Evolutionary conservation across 2,797 vertebrate genomes (phyloP).

Genomic region (Mergus octosetaceus): DNA sequence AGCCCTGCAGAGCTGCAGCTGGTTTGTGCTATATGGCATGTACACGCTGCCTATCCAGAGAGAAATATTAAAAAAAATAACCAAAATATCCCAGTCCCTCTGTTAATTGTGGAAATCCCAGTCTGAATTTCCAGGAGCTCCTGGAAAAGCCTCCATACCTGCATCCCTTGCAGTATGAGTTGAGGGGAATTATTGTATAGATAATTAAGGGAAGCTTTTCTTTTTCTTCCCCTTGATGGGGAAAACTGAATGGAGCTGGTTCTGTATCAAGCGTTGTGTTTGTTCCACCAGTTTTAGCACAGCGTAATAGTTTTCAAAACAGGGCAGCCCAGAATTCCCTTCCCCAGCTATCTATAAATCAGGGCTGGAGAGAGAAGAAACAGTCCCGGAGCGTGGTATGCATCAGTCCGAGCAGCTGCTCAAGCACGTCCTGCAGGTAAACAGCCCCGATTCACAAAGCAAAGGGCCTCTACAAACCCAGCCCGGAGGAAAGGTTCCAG

Average conservation of each 20-base stretch:
- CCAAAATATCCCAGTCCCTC: not conserved
- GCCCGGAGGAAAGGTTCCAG: not conserved
- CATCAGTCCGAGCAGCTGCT: not conserved
- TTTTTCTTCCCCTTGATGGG: not conserved
- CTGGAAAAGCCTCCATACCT: not conserved
- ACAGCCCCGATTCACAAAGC: not conserved
- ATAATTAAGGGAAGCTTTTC: not conserved
- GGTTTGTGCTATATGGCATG: not conserved
- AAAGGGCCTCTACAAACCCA: not conserved
- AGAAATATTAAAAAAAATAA: not conserved
- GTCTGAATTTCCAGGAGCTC: not conserved
- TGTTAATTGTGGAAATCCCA: not conserved
- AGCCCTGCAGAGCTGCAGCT: not conserved
- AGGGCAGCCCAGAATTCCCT: slow-evolving; percentile 30
- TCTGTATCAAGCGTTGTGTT: not conserved
- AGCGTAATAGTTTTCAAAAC: slow-evolving; percentile 2
- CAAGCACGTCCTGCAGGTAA: not conserved
- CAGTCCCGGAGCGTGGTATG: not conserved
- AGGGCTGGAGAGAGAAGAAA: slow-evolving; percentile 6
- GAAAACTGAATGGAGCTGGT: not conserved
- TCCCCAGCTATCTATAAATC: slow-evolving; percentile 38
- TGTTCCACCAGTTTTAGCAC: not conserved
- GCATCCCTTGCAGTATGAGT: not conserved
- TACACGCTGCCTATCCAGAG: not conserved
- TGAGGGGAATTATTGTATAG: not conserved